Evolutionary conservation across 2,888 invertebrate species (phyloP).

Genomic region (Glaucopsyche alexis): DNA sequence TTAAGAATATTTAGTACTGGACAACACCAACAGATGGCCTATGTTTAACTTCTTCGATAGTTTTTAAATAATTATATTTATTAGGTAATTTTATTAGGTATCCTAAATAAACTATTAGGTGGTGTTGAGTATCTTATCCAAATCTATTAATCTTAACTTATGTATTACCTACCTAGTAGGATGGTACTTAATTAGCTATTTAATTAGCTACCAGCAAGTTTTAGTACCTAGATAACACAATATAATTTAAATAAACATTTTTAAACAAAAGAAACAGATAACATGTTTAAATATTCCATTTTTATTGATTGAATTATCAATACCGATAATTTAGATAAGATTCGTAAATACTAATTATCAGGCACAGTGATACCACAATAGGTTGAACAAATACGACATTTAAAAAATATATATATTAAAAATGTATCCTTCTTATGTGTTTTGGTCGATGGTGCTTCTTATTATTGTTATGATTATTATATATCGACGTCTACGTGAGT

Average conservation of each 20-base stretch:
- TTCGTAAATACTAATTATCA: not conserved
- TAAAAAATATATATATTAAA: conserved; percentile 29
- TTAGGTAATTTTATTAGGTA: too few species aligned
- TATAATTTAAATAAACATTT: not conserved
- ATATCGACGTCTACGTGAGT: conserved; percentile 46
- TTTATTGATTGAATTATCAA: not conserved
- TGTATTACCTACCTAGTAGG: too few species aligned
- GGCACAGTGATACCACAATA: conserved; percentile 1
- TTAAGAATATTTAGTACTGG: not conserved
- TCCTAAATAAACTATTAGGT: too few species aligned
- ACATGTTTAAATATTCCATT: not conserved
- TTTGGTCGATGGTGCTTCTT: conserved; percentile 47
- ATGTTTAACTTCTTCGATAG: too few species aligned
- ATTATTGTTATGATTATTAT: conserved; percentile 42
- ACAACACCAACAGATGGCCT: not conserved
- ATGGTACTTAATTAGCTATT: too few species aligned
- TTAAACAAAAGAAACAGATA: conserved; percentile 1
- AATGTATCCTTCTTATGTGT: conserved; percentile 44
- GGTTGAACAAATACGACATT: conserved; percentile 6
- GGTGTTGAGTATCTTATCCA: too few species aligned
- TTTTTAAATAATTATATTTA: too few species aligned
- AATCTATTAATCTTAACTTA: too few species aligned
- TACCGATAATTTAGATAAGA: not conserved
- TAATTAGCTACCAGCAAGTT: too few species aligned
- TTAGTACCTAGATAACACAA: too few species aligned